Evolutionary conservation across 2,113 vertebrate species (phyloP).

Genomic region (Cygnus atratus): DNA sequence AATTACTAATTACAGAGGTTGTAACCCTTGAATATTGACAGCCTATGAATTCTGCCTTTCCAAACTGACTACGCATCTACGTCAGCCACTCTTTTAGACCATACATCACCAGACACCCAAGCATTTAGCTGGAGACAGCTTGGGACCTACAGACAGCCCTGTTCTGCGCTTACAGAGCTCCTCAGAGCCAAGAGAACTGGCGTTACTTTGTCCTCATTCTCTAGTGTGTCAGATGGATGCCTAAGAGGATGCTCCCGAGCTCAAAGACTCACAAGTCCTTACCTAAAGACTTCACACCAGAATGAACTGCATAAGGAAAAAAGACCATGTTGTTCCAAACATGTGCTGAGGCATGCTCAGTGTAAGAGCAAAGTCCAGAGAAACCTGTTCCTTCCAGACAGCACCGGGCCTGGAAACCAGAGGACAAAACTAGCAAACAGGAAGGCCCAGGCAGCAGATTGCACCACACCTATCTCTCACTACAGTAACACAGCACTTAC

Average conservation of each 20-base stretch:
- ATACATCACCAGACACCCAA: not conserved
- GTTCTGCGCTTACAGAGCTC: not conserved
- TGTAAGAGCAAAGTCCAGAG: not conserved
- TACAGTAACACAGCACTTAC: not conserved
- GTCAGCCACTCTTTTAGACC: not conserved
- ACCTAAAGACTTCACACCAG: not conserved
- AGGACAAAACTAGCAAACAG: not conserved
- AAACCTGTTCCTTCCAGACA: not conserved
- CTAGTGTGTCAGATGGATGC: not conserved
- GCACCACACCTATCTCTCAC: not conserved
- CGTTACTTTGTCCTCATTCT: not conserved
- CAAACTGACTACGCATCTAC: not conserved
- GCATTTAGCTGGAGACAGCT: not conserved
- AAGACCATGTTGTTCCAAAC: not conserved
- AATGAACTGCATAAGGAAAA: not conserved
- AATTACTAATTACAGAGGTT: not conserved
- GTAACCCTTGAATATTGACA: not conserved
- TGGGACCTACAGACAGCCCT: not conserved
- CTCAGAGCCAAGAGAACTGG: not conserved
- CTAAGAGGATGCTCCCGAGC: not conserved
- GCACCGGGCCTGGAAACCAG: not conserved
- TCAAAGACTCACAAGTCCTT: not conserved
- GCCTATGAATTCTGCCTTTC: not conserved
- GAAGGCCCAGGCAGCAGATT: not conserved
- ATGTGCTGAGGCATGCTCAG: rapidly evolving